Percentiles rank a stretch among this genome's conserved stretches.
Conservation (phyloP, 2,797 vertebrate species). For the Brachyalestes nurse region DNA sequence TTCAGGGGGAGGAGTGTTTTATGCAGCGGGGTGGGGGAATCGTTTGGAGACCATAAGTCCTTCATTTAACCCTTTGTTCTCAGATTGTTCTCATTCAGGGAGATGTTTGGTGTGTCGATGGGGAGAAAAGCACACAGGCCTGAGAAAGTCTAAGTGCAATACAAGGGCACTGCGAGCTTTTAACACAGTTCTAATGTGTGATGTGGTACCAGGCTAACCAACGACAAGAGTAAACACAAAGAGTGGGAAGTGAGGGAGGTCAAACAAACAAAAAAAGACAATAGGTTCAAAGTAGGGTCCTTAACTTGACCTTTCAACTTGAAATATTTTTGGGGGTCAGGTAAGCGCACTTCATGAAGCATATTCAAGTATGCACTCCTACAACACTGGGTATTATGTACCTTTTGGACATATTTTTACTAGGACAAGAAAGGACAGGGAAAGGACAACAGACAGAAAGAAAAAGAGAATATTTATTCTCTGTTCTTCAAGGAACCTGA, state of each 20-base stretch:
- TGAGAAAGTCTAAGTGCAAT: slow-evolving; percentile 43
- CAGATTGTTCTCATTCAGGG: slow-evolving; percentile 78
- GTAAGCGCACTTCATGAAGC: neutral
- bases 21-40: slow-evolving; percentile 74
- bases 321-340: neutral
- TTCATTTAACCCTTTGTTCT: slow-evolving; percentile 83
- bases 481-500: neutral
- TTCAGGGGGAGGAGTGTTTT: slow-evolving; percentile 82
- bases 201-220: slow-evolving; percentile 3
- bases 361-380: neutral
- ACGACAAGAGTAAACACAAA: slow-evolving; percentile 27
- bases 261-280: slow-evolving; percentile 17
- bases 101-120: slow-evolving; percentile 73
- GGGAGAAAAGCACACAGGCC: slow-evolving; percentile 54
- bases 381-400: neutral
- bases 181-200: slow-evolving; percentile 28
- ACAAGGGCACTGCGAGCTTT: slow-evolving; percentile 20
- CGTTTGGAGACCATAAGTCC: slow-evolving; percentile 83
- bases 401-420: neutral
- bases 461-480: neutral
- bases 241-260: slow-evolving; percentile 12
- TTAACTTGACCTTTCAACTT: slow-evolving; percentile 24
- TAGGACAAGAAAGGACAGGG: neutral
- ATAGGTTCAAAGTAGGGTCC: neutral
- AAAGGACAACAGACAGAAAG: neutral